Conservation (phyloP, 1,140 invertebrate genomes). For the Rhyzopertha dominica region DNA sequence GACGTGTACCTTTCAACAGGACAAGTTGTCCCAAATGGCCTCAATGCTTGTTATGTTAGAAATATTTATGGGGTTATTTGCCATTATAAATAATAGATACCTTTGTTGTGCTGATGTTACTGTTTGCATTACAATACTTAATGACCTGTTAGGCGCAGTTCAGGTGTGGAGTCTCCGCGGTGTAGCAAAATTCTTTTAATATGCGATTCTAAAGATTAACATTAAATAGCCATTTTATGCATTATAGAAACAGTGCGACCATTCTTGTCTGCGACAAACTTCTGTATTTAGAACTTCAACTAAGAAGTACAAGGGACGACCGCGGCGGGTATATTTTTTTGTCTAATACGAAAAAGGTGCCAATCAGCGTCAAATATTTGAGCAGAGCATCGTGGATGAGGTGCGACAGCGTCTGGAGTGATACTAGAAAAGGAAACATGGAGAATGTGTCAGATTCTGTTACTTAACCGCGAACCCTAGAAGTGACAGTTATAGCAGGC, state of each 20-base stretch:
- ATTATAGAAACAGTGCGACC: too few relatives aligned
- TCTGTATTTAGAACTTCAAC: too few relatives aligned
- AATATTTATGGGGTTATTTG: slow-evolving; percentile 15
- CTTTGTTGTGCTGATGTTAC: too few relatives aligned
- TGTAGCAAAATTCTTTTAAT: too few relatives aligned
- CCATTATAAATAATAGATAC: slow-evolving; percentile 17
- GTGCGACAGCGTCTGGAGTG: slow-evolving; percentile 31
- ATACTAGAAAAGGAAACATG: slow-evolving; percentile 31
- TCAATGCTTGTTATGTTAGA: slow-evolving; percentile 5
- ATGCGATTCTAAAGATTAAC: too few relatives aligned
- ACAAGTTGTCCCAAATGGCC: slow-evolving; percentile 6
- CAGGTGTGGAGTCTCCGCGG: too few relatives aligned
- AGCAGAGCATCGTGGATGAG: slow-evolving; percentile 23
- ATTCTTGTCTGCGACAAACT: too few relatives aligned
- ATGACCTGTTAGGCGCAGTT: too few relatives aligned
- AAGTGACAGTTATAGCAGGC: slow-evolving; percentile 25
- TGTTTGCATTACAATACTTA: too few relatives aligned
- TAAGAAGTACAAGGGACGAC: too few relatives aligned
- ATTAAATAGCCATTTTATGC: too few relatives aligned
- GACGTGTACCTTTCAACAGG: background rate
- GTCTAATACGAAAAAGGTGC: slow-evolving; percentile 16
- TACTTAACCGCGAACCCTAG: slow-evolving; percentile 21
- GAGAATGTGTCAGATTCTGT: slow-evolving; percentile 33
- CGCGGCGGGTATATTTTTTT: too few relatives aligned
- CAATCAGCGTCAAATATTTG: slow-evolving; percentile 31